Base-by-base conservation (phyloP, 1,140 invertebrate genomes). In the Sycophaga agraensis region DNA sequence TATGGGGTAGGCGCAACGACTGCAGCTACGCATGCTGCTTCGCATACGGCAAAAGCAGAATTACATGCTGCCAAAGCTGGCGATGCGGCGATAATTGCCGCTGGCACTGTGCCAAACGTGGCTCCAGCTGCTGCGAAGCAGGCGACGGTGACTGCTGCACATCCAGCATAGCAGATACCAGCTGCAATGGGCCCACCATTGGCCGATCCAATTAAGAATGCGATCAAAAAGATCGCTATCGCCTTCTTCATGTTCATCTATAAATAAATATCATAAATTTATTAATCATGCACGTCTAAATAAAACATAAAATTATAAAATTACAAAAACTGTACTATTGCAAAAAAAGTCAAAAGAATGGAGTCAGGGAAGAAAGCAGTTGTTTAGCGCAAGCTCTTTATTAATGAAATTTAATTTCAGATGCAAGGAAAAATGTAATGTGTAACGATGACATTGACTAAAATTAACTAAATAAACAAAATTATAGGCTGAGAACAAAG, bases 161-260 rank as follows among this genome's bases (percentile, higher is more conserved):
- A 70, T 6, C 67, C 68, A 2, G 65, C 68, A 31, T 70, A 69
- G 34, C 68, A 70, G 16, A 68, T 59, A 0, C 67, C 68, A 1
- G 57, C 57, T 5, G 55, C 65, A 0, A 68, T 2, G 0, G 68
- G 68, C 2, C 68, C 68, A 24, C 59, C 66, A 14, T 14, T 11
- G 3, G 35, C 14, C 7, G 7, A 39, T 14, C n/a, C 7, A 4
- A 39, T n/a, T 4, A 8, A 14, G 6, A 39, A 9, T 14, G n/a
- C 3, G 7, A 39, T 6, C 14, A 39, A 3, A 6, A 39, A 6
- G 3, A 39, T 4, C 35, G 7, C 14, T 8, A 14, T 3, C n/a
- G 35, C 35, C 5, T 9, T 39, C 14, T 39, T 39, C 8, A 39
- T 39, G 7, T 39, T 6, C 3, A 11, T n/a, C 35, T 39, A n/a